Evolutionary conservation across 2,888 invertebrate species (phyloP), one percentile per base, ranked within the genome.

Genomic region (Brenthis ino): DNA sequence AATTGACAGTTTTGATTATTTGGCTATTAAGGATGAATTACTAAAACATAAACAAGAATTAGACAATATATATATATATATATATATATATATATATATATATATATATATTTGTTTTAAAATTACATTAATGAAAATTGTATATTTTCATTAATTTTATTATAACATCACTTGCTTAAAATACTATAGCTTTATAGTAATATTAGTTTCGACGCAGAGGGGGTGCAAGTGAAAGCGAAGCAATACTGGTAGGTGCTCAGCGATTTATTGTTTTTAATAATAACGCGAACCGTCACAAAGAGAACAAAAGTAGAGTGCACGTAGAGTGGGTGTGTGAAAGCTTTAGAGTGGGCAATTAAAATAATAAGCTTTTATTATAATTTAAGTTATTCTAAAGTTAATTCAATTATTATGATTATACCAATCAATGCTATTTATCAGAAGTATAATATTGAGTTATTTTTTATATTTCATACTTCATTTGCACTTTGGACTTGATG

Each of bases 201-300:
- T 33, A 55, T 55, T 67, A 55, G 60, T 67, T 50, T 55, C 54
- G 61, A 54, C 54, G 51, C 8, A 51, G 58, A 58, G 61, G 48
- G 60, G 47, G 53, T 54, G 63, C 63, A 57, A 66, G 69, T 66
- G 66, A 89, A 89, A 90, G 86, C 87, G 83, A 84, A 86, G 89
- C 89, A 88, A 89, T 91, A 90, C 90, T 89, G 86, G 88, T 89
- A 89, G 88, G 88, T 89, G 86, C 89, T 87, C 89, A 85, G 89
- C 91, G 91, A 93, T 93, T 93, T 93, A 93, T 93, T 92, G 93
- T 92, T 93, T 93, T 93, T 92, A 93, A 93, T 93, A 93, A 93
- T 93, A 92, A 91, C 91, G 91, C 87, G 91, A 88, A 86, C 85
- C 84, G 87, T 88, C 88, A 91, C 89, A 91, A 92, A 91, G 88